Conservation (phyloP, 2,888 invertebrate species). For the Caenorhabditis becei region DNA sequence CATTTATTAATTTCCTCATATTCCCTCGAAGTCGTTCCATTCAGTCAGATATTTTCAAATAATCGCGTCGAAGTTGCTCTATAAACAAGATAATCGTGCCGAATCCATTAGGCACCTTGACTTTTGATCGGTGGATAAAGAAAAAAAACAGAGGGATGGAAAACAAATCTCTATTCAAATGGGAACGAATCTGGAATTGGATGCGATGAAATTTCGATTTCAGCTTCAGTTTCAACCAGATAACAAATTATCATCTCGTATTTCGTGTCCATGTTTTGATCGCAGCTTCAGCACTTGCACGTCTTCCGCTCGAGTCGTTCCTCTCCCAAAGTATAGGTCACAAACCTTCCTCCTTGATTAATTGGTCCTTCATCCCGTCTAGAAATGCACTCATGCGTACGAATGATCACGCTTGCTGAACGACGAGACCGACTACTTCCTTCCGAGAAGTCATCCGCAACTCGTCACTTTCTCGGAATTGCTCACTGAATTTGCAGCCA, state of each 20-base stretch:
- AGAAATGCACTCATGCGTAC: constrained; percentile 1
- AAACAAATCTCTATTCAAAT: neutral
- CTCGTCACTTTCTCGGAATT: constrained; percentile 11
- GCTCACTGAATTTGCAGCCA: neutral
- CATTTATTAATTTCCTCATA: too few species aligned
- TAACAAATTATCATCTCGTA: neutral
- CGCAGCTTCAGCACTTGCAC: neutral
- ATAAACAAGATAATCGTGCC: neutral
- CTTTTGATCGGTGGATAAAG: neutral
- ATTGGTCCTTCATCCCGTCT: constrained; percentile 13
- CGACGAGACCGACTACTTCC: neutral
- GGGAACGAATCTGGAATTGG: too few species aligned
- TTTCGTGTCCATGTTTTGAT: neutral
- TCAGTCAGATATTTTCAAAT: too few species aligned
- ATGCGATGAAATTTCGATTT: too few species aligned
- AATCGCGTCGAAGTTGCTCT: too few species aligned
- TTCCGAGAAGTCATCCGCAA: neutral
- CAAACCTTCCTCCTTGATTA: neutral
- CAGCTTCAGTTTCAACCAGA: neutral
- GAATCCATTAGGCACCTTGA: neutral
- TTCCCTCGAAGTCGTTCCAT: too few species aligned
- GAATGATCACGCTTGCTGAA: neutral
- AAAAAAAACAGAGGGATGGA: neutral
- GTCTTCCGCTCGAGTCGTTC: neutral
- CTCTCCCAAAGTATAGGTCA: neutral